Percentiles rank a stretch among this genome's conserved stretches.
These are phyloP conservation scores for Epizoanthus illoricatus DNA, from an alignment of 92 coral and sea anemone genomes.

Conservation along the genomic window DNA sequence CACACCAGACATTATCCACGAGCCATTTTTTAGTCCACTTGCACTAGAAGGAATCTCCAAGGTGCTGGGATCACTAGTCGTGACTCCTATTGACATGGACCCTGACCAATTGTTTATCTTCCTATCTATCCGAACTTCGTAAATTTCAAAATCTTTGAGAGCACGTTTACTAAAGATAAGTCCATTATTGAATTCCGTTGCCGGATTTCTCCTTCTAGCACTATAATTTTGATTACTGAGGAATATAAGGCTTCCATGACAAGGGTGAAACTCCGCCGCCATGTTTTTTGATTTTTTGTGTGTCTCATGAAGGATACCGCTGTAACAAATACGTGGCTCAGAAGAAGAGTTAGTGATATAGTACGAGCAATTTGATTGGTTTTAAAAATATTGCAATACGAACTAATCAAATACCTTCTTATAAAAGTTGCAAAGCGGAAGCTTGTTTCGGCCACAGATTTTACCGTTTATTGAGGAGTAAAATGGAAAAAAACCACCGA, in stretches of 20 bases:
- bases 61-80: slow-evolving; percentile 69
- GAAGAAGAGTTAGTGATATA: slow-evolving; percentile 45
- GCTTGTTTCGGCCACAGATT: neutral
- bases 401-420: slow-evolving; percentile 13
- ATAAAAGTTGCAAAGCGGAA: neutral
- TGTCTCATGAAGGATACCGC: slow-evolving; percentile 51
- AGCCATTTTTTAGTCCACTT: slow-evolving; percentile 86
- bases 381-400: neutral
- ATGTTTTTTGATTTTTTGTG: slow-evolving; percentile 47
- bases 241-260: slow-evolving; percentile 85
- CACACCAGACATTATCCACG: slow-evolving; percentile 94
- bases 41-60: slow-evolving; percentile 89
- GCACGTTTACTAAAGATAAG: slow-evolving; percentile 77
- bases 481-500: slow-evolving; percentile 45
- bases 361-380: slow-evolving; percentile 13
- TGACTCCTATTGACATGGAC: slow-evolving; percentile 89
- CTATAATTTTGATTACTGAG: slow-evolving; percentile 73
- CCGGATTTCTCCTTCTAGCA: slow-evolving; percentile 86
- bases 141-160: slow-evolving; percentile 64
- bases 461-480: too few species aligned
- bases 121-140: slow-evolving; percentile 85
- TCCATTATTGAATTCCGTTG: slow-evolving; percentile 94
- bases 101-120: slow-evolving; percentile 92
- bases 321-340: slow-evolving; percentile 29
- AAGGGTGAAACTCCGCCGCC: slow-evolving; percentile 83